Percentiles rank a stretch among this genome's conserved stretches.
These are phyloP conservation scores for Nesidiocoris tenuis DNA, from an alignment of 2,888 invertebrate genomes.

Conservation along the genomic window DNA sequence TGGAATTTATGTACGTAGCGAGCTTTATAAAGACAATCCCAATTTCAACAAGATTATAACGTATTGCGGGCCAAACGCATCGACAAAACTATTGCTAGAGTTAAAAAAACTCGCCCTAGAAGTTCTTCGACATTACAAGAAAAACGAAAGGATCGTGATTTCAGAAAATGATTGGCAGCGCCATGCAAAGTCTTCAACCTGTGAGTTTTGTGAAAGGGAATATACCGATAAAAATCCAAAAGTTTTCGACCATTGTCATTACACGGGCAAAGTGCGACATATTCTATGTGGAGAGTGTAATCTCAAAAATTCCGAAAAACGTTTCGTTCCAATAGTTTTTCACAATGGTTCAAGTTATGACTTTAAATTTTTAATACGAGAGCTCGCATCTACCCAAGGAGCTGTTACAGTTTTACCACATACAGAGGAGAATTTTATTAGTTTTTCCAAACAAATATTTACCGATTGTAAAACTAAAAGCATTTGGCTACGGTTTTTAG, in stretches of 20 bases:
- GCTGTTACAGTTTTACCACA: neutral
- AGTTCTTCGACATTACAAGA: neutral
- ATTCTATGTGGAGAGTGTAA: neutral
- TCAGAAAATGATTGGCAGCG: neutral
- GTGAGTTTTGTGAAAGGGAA: neutral
- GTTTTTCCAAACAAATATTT: neutral
- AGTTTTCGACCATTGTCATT: neutral
- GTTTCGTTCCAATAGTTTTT: neutral
- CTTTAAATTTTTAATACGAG: neutral
- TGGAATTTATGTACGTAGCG: neutral
- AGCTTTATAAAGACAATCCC: neutral
- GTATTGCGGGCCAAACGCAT: neutral
- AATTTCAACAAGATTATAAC: neutral
- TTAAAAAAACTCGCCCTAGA: neutral
- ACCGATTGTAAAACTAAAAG: neutral
- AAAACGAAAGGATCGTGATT: neutral
- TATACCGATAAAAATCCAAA: neutral
- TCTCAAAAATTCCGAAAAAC: neutral
- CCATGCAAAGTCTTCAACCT: neutral
- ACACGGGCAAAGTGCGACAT: neutral
- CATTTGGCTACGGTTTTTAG: constrained; percentile 5
- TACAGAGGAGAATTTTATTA: neutral
- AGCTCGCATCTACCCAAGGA: neutral
- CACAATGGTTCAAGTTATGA: neutral
- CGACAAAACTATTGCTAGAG: neutral